Conservation (phyloP, 2,113 vertebrate species). For the Ceuthmochares aereus region DNA sequence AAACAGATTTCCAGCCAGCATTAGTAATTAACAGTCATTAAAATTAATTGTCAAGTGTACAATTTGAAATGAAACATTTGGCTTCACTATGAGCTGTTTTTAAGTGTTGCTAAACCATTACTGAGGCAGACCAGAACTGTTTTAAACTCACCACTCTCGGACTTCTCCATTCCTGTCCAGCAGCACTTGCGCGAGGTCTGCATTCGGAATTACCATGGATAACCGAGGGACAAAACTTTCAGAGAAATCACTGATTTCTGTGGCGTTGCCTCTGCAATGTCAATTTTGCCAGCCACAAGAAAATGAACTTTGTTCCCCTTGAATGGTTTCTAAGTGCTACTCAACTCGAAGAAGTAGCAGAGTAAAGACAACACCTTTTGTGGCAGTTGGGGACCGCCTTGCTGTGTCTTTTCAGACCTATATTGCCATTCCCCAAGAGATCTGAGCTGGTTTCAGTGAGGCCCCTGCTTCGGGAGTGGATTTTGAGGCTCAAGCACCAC, state of each 20-base stretch:
- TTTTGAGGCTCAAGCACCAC: not conserved
- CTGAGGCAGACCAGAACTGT: constrained; percentile 49
- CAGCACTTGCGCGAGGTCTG: not conserved
- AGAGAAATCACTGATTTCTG: not conserved
- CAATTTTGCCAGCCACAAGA: not conserved
- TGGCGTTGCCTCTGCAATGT: not conserved
- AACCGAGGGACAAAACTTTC: not conserved
- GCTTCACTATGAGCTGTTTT: constrained; percentile 60
- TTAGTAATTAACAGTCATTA: constrained; percentile 72
- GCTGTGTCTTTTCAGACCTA: not conserved
- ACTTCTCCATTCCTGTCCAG: constrained; percentile 5
- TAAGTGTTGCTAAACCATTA: constrained; percentile 57
- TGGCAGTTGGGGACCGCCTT: not conserved
- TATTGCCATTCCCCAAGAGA: not conserved
- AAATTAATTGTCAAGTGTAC: constrained; percentile 71
- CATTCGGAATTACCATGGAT: not conserved
- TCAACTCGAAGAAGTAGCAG: not conserved
- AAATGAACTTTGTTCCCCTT: not conserved
- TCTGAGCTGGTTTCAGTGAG: not conserved
- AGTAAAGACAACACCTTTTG: not conserved
- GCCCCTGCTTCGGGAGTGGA: not conserved
- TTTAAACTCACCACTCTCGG: not conserved
- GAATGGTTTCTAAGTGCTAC: not conserved
- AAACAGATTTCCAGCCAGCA: constrained; percentile 57
- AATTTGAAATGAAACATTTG: constrained; percentile 65